These are phyloP conservation scores for Callopanchax toddi DNA, from an alignment of 2,113 vertebrate genomes.

Conservation along the genomic window DNA sequence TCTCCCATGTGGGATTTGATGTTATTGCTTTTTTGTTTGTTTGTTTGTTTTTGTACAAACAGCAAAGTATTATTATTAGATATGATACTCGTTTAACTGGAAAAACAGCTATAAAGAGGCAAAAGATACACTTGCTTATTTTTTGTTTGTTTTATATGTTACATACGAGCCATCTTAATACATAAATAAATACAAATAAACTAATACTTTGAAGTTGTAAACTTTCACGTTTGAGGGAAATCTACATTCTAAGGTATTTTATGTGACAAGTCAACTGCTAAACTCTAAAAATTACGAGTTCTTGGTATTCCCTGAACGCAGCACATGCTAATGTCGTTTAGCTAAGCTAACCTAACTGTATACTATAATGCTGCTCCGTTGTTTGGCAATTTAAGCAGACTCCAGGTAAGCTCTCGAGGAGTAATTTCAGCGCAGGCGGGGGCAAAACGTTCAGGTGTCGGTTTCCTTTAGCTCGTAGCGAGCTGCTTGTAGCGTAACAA, in stretches of 20 bases:
- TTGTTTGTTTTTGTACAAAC: neutral
- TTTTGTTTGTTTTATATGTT: neutral
- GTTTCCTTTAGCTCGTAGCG: neutral
- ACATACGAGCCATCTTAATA: too few species aligned
- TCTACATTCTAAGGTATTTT: neutral
- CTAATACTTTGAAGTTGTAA: neutral
- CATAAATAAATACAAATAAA: neutral
- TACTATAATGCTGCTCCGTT: conserved; percentile 30
- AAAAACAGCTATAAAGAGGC: too few species aligned
- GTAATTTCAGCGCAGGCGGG: neutral
- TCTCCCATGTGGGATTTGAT: neutral
- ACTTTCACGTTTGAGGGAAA: neutral
- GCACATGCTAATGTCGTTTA: conserved; percentile 31
- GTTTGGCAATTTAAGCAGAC: conserved; percentile 32
- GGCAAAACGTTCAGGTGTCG: neutral
- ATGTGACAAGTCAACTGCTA: neutral
- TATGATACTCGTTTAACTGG: neutral
- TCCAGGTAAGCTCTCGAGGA: conserved; percentile 32
- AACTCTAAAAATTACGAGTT: neutral
- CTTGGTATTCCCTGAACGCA: neutral
- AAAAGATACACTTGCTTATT: too few species aligned
- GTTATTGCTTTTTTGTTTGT: neutral
- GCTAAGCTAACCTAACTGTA: conserved; percentile 36
- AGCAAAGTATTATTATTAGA: rapidly evolving
- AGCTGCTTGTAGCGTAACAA: neutral